Evolutionary conservation across 2,888 invertebrate species (phyloP), one percentile per base, ranked within the genome.

Genomic region (Plutella xylostella): DNA sequence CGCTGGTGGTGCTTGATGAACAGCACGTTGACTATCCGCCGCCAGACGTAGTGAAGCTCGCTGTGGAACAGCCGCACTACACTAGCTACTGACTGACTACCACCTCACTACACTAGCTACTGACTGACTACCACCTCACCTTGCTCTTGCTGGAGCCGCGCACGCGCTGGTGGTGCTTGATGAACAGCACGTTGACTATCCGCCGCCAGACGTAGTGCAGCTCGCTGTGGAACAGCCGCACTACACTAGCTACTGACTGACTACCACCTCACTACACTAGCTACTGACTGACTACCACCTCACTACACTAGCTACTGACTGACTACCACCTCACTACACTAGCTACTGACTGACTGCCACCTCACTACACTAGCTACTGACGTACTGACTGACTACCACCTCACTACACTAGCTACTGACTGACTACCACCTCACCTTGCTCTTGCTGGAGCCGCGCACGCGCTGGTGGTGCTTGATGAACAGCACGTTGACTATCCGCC

Each of bases 151-250:
- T 28, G 0, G 53, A 40, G 0, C 65, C 68, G 48, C 39, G 49
- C 42, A 65, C 51, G 53, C 72, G 69, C 41, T 56, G 71, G 56
- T 88, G 88, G 54, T 86, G 84, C 40, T 86, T 85, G 12, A 94
- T 72, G 53, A 94, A 94, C 6, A 93, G 68, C 0, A 91, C 89
- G 55, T 91, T 90, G 15, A 93, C 86, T 40, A 93, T 88, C 49
- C 90, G 85, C 49, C 89, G 90, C 94, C 94, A 94, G 12, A 94
- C 65, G 56, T 90, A 90, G 56, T 89, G 86, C 49, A 91, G 72
- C 4, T 89, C 86, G 50, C 85, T 82, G 42, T 83, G 78, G 55
- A 92, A 89, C 1, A 94, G 73, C 4, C 91, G n/a, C n/a, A n/a
- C n/a, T n/a, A n/a, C n/a, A n/a, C n/a, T n/a, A n/a, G n/a, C n/a